Evolutionary conservation across 2,113 vertebrate genomes (phyloP).

Genomic region (Rhineura floridana): DNA sequence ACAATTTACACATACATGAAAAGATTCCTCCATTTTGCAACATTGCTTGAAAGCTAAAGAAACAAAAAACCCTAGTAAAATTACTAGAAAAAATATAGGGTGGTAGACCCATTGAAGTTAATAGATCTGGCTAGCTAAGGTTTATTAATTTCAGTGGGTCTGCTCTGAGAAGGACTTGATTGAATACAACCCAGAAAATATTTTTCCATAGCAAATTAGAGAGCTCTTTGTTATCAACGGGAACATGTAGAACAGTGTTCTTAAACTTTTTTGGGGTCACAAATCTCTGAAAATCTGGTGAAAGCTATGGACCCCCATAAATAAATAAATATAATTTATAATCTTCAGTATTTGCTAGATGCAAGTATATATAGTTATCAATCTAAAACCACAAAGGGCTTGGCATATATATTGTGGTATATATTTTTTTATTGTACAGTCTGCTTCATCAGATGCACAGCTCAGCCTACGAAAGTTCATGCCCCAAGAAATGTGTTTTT

Average conservation of each 20-base stretch:
- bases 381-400: background rate
- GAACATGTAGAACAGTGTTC: background rate
- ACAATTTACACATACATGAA: slow-evolving; percentile 54
- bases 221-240: background rate
- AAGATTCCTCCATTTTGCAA: slow-evolving; percentile 41
- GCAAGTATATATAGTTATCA: too few relatives aligned
- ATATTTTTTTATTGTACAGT: background rate
- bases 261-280: too few relatives aligned
- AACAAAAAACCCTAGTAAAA: background rate
- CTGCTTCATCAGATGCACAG: background rate
- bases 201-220: background rate
- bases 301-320: too few relatives aligned
- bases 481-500: background rate
- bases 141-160: too few relatives aligned
- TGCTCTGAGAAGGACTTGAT: too few relatives aligned
- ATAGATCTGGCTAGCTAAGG: too few relatives aligned
- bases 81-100: slow-evolving; percentile 21
- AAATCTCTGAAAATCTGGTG: too few relatives aligned
- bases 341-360: background rate
- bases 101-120: too few relatives aligned
- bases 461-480: background rate
- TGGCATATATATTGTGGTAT: background rate
- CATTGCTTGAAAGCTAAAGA: slow-evolving; percentile 52
- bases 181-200: slow-evolving; percentile 19
- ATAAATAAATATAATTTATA: too few relatives aligned